Evolutionary conservation across 23 tunicate species (phyloP).

Genomic region (Ciona savignyi): DNA sequence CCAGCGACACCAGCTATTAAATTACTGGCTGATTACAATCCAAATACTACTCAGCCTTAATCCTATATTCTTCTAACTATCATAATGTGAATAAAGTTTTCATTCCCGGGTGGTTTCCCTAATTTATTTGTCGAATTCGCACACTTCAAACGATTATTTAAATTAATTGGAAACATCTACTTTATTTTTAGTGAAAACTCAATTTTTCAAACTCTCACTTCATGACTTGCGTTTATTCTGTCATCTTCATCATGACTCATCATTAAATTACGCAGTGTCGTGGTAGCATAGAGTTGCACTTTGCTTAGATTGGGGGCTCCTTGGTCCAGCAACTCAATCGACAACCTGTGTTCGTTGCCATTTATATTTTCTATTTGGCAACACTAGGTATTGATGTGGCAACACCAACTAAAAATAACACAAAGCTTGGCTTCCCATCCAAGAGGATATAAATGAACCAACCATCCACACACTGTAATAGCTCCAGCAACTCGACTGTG

Average conservation of each 20-base stretch:
- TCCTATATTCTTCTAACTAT: too few relatives aligned
- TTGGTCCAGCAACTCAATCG: slow-evolving; percentile 47
- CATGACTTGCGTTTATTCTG: slow-evolving; percentile 16
- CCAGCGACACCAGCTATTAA: too few relatives aligned
- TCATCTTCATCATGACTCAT: slow-evolving; percentile 67
- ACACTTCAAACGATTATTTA: too few relatives aligned
- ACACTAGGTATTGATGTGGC: background rate
- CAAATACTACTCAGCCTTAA: too few relatives aligned
- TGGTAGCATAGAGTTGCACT: slow-evolving; percentile 50
- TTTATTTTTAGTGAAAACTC: too few relatives aligned
- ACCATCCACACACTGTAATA: too few relatives aligned
- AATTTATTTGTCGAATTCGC: background rate
- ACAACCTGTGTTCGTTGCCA: slow-evolving; percentile 11
- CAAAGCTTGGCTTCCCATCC: too few relatives aligned
- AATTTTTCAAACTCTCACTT: slow-evolving; percentile 18
- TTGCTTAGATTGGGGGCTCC: slow-evolving; percentile 13
- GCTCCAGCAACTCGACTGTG: too few relatives aligned
- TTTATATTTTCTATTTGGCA: background rate
- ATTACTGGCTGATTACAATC: too few relatives aligned
- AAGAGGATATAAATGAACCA: too few relatives aligned
- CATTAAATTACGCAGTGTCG: slow-evolving; percentile 61
- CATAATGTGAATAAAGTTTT: background rate
- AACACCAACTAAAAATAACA: background rate
- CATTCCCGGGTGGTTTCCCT: background rate
- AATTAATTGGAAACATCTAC: too few relatives aligned